These are phyloP conservation scores for Gopherus evgoodei DNA, from an alignment of 2,113 vertebrate genomes.

Conservation along the genomic window DNA sequence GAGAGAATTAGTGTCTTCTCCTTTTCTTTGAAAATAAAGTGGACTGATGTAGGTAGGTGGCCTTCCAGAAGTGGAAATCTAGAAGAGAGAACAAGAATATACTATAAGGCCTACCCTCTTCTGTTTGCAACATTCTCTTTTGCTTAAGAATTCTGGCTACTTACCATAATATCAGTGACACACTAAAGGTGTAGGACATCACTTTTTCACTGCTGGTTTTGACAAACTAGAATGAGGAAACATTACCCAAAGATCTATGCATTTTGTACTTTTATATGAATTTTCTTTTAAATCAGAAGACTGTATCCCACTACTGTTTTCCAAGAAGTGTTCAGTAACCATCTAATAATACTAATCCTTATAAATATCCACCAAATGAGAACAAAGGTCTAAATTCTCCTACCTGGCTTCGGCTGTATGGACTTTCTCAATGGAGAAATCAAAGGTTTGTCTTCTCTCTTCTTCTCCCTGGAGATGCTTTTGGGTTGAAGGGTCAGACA, in stretches of 20 bases:
- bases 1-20: neutral
- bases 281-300: neutral
- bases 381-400: slow-evolving; percentile 37
- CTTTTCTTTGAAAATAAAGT: neutral
- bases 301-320: neutral
- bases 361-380: neutral
- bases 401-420: slow-evolving; percentile 40
- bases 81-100: slow-evolving; percentile 41
- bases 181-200: neutral
- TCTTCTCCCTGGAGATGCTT: slow-evolving; percentile 22
- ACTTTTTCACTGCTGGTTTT: slow-evolving; percentile 35
- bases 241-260: neutral
- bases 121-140: slow-evolving; percentile 2
- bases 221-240: slow-evolving; percentile 46
- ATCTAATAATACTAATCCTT: neutral
- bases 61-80: slow-evolving; percentile 33
- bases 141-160: slow-evolving; percentile 32
- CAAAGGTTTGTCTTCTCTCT: neutral
- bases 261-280: slow-evolving; percentile 29
- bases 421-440: neutral
- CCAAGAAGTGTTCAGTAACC: neutral
- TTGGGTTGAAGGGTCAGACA: neutral
- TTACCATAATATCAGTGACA: neutral
- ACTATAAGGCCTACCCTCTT: neutral
- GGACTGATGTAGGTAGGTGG: neutral